Evolutionary conservation across 1,140 invertebrate genomes (phyloP).

Genomic region (Hylaeus volcanicus): DNA sequence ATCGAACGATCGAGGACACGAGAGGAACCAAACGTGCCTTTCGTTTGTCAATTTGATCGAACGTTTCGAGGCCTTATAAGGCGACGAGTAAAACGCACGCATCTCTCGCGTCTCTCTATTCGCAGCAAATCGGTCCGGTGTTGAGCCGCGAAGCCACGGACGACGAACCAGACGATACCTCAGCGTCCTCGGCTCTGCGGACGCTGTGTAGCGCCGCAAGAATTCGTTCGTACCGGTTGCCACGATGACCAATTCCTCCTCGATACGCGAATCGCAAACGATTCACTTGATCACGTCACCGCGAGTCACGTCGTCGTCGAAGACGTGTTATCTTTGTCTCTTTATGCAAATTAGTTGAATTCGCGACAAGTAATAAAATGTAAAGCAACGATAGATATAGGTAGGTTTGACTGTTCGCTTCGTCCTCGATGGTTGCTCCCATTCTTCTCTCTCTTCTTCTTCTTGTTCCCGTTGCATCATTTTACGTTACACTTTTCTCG

Average conservation of each 20-base stretch:
- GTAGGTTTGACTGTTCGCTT: too few species aligned
- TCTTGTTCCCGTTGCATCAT: conserved; percentile 6
- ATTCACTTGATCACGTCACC: too few species aligned
- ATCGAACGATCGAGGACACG: neutral
- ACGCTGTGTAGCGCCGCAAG: neutral
- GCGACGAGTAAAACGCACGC: too few species aligned
- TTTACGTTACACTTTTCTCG: neutral
- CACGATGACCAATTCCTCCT: too few species aligned
- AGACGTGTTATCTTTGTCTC: conserved; percentile 46
- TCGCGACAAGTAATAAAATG: conserved; percentile 62
- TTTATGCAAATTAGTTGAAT: conserved; percentile 65
- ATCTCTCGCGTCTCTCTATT: too few species aligned
- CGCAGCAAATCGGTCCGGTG: too few species aligned
- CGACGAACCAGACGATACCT: too few species aligned
- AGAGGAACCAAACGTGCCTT: conserved; percentile 29
- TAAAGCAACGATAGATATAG: conserved; percentile 51
- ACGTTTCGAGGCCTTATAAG: too few species aligned
- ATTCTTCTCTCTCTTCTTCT: conserved; percentile 33
- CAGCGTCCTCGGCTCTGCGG: too few species aligned
- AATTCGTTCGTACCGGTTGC: conserved; percentile 27
- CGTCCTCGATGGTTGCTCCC: too few species aligned
- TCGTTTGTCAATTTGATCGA: neutral
- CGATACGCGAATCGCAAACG: conserved; percentile 1
- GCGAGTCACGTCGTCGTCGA: neutral
- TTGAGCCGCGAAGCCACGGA: too few species aligned